Evolutionary conservation across 2,797 vertebrate genomes (phyloP).

Genomic region (Strix occidentalis): DNA sequence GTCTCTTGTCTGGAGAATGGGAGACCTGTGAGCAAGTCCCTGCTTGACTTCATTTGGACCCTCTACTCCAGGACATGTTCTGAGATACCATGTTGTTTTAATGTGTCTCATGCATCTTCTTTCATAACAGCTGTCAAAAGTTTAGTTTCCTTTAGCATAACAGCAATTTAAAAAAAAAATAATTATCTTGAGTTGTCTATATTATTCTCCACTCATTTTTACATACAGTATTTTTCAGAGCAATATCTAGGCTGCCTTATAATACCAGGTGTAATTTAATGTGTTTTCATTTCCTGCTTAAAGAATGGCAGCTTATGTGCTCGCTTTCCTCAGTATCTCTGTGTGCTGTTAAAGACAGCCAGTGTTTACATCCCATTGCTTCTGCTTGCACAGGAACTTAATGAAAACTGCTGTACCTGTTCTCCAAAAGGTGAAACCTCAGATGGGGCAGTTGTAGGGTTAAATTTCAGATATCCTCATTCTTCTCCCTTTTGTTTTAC

Average conservation of each 20-base stretch:
- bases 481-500: neutral
- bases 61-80: neutral
- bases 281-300: neutral
- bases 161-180: neutral
- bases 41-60: neutral
- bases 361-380: neutral
- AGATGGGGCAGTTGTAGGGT: neutral
- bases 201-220: neutral
- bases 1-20: neutral
- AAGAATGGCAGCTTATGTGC: neutral
- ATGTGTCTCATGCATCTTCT: neutral
- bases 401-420: neutral
- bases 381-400: neutral
- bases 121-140: neutral
- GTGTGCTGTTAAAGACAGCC: neutral
- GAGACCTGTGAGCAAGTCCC: neutral
- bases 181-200: neutral
- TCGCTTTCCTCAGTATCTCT: neutral
- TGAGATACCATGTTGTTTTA: neutral
- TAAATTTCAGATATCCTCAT: neutral
- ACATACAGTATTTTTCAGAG: neutral
- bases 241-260: neutral
- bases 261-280: neutral
- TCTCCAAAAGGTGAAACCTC: neutral
- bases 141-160: neutral